Percentiles rank a stretch among this genome's conserved stretches.
These are phyloP conservation scores for Drosophila ezoana DNA, from an alignment of 2,888 invertebrate genomes.

Conservation along the genomic window DNA sequence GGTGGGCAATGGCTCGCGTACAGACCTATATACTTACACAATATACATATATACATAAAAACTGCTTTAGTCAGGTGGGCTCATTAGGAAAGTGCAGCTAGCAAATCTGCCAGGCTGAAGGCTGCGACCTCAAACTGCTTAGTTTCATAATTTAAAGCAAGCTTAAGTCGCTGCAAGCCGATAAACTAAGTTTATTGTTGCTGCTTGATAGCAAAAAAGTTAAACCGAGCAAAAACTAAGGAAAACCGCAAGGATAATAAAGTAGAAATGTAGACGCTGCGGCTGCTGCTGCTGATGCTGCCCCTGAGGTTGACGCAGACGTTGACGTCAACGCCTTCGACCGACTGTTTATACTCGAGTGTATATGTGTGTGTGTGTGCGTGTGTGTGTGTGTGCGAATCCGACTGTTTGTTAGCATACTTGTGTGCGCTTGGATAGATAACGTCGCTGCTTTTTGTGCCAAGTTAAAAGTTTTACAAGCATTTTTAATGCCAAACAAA, in stretches of 20 bases:
- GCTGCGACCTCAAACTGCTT: constrained; percentile 53
- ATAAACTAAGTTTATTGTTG: constrained; percentile 60
- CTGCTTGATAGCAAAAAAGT: constrained; percentile 35
- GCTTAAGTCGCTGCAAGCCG: constrained; percentile 61
- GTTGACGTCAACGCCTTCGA: constrained; percentile 51
- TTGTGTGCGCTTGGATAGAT: constrained; percentile 53
- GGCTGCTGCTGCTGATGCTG: constrained; percentile 12
- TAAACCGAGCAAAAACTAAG: constrained; percentile 61
- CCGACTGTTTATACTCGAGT: constrained; percentile 4
- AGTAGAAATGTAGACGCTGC: constrained; percentile 55
- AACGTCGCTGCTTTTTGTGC: constrained; percentile 62
- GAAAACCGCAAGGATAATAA: constrained; percentile 73
- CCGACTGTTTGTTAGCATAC: constrained; percentile 17
- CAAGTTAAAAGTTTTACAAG: constrained; percentile 77
- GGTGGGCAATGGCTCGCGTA: background rate
- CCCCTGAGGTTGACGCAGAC: constrained; percentile 22
- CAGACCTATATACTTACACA: background rate
- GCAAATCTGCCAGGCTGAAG: constrained; percentile 6
- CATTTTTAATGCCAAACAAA: constrained; percentile 78
- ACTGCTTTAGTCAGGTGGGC: constrained; percentile 4
- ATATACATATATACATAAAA: background rate
- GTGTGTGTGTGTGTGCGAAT: constrained; percentile 14
- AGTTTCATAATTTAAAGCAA: constrained; percentile 72
- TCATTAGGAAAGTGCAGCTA: constrained; percentile 31
- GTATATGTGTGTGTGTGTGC: constrained; percentile 14